A percentile compares a stretch with the other conserved stretches of the same genome.
Evolutionary conservation across 2,888 invertebrate species (phyloP).

Genomic region (Pheosia tremula): DNA sequence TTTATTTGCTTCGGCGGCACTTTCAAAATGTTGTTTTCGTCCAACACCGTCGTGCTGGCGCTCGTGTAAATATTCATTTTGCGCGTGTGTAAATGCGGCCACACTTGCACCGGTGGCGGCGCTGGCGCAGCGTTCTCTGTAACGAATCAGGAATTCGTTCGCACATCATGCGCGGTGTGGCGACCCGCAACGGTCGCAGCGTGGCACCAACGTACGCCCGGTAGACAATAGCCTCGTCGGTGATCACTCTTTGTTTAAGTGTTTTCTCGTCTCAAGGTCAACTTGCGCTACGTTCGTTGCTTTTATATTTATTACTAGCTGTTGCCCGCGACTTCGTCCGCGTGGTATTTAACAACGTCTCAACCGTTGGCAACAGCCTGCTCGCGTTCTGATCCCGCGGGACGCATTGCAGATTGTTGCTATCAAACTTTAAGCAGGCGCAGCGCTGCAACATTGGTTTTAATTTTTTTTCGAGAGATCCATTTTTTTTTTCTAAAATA

Average conservation of each 20-base stretch:
- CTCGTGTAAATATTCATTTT: slow-evolving; percentile 36
- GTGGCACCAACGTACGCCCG: slow-evolving; percentile 49
- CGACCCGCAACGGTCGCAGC: slow-evolving; percentile 27
- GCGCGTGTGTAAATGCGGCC: slow-evolving; percentile 36
- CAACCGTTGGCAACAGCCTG: no score
- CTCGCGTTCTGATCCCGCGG: no score
- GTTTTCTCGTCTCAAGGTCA: slow-evolving; percentile 69
- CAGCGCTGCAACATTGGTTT: no score
- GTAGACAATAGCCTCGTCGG: slow-evolving; percentile 50
- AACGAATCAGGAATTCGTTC: slow-evolving; percentile 76
- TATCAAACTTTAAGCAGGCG: no score
- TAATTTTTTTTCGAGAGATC: no score
- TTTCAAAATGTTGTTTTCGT: slow-evolving; percentile 45
- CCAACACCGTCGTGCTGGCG: slow-evolving; percentile 20
- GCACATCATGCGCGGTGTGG: slow-evolving; percentile 57
- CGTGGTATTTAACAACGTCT: no score
- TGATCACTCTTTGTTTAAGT: slow-evolving; percentile 64
- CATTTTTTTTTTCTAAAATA: no score
- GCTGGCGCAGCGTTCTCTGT: slow-evolving; percentile 48
- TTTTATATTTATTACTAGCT: slow-evolving; percentile 39
- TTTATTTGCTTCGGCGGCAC: slow-evolving; percentile 39
- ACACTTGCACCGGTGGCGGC: slow-evolving; percentile 29
- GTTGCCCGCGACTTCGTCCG: no score
- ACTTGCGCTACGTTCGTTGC: slow-evolving; percentile 30
- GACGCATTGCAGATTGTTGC: no score